phyloP scores from a whole-genome alignment of 2,797 vertebrate genomes.

The Tadarida brasiliensis region DNA sequence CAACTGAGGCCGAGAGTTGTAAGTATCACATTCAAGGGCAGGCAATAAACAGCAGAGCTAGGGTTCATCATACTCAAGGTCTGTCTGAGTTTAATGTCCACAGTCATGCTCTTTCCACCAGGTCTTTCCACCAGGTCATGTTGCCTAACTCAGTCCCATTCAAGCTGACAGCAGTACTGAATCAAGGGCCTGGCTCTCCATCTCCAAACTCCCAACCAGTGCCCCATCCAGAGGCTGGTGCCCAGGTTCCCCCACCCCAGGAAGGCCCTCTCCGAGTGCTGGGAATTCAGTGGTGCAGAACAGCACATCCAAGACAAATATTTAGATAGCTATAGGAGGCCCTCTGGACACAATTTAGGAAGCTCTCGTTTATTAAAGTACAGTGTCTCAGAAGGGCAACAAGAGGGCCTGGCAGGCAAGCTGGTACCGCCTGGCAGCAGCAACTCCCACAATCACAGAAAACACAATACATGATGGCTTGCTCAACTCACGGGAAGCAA shows the following conservation, averaged over 20 bases:
- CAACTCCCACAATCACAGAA: background rate
- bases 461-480: background rate
- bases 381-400: background rate
- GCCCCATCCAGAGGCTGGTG: background rate
- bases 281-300: background rate
- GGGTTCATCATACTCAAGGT: background rate
- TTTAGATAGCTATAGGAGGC: background rate
- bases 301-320: constrained; percentile 54
- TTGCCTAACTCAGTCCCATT: background rate
- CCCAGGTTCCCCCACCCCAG: background rate
- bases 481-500: constrained; percentile 10
- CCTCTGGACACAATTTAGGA: background rate
- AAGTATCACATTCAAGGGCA: background rate
- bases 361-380: constrained; percentile 7
- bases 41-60: background rate
- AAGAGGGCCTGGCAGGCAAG: background rate
- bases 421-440: constrained; percentile 59
- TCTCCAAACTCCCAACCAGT: background rate
- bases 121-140: background rate
- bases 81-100: background rate
- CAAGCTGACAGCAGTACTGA: background rate
- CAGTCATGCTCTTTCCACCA: background rate
- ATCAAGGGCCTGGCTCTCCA: background rate
- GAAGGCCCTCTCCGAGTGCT: background rate
- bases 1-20: background rate